phyloP scores from a whole-genome alignment of 92 coral and sea anemone species.

The Zoanthus sansibaricus region DNA sequence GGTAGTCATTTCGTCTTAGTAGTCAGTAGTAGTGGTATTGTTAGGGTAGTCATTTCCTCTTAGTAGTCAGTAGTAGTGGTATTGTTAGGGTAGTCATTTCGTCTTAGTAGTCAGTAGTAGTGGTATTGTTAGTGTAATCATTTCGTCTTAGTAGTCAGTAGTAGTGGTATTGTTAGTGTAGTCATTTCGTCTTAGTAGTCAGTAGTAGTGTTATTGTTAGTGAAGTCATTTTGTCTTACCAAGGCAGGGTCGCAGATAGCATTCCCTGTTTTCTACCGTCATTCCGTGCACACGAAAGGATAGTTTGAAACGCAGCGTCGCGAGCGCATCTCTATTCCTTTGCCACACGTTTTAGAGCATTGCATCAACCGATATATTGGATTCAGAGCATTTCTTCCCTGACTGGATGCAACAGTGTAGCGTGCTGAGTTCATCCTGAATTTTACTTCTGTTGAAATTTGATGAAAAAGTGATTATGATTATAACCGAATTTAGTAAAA shows the following conservation, averaged over 20 bases:
- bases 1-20: no score
- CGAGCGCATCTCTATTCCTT: conserved; percentile 76
- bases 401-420: conserved; percentile 29
- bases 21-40: background rate
- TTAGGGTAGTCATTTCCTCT: no score
- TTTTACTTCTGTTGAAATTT: background rate
- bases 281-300: conserved; percentile 68
- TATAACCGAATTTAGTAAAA: no score
- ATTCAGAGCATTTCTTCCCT: conserved; percentile 8
- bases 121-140: background rate
- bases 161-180: background rate
- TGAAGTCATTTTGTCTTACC: conserved; percentile 51
- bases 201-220: background rate
- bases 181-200: conserved; percentile 28
- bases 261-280: conserved; percentile 79
- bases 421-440: background rate
- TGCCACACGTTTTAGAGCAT: conserved; percentile 91
- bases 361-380: conserved; percentile 64
- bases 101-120: background rate
- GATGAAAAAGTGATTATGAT: background rate
- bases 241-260: conserved; percentile 84
- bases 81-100: background rate
- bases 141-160: background rate
- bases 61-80: background rate
- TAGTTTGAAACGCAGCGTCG: conserved; percentile 81